Conservation (phyloP, 2,888 invertebrate species). For the Drosophila histrio region DNA sequence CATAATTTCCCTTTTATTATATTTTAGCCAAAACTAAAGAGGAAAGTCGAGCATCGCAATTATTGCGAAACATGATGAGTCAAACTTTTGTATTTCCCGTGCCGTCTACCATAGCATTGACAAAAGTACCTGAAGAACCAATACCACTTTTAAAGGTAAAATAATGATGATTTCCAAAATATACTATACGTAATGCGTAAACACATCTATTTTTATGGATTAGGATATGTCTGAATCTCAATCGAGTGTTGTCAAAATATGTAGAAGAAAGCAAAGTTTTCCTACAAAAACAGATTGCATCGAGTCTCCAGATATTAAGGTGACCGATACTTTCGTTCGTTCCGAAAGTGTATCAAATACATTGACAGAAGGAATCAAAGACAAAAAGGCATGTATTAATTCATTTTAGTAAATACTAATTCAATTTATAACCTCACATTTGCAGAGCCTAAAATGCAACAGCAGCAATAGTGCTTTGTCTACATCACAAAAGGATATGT, state of each 20-base stretch:
- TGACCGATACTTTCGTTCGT: conserved; percentile 49
- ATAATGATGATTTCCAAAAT: background rate
- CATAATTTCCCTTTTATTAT: background rate
- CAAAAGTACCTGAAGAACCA: conserved; percentile 81
- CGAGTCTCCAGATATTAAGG: conserved; percentile 54
- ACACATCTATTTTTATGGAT: conserved; percentile 9
- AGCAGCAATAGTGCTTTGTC: conserved; percentile 50
- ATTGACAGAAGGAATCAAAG: conserved; percentile 62
- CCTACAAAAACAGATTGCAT: conserved; percentile 86
- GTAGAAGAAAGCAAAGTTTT: conserved; percentile 92
- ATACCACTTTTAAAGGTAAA: conserved; percentile 83
- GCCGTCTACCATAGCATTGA: conserved; percentile 82
- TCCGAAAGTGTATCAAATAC: conserved; percentile 45
- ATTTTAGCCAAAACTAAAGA: conserved; percentile 82
- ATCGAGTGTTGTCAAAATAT: conserved; percentile 81
- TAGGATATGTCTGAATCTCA: conserved; percentile 74
- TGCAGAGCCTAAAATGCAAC: conserved; percentile 55
- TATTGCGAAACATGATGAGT: conserved; percentile 90
- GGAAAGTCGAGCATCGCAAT: conserved; percentile 90
- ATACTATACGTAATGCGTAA: background rate
- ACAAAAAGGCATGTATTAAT: conserved; percentile 61
- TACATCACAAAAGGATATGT: conserved; percentile 87
- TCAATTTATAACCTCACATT: background rate
- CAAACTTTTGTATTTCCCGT: conserved; percentile 90
- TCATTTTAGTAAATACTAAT: conserved; percentile 17